Base-by-base conservation (phyloP, 2,888 invertebrate genomes). In the Sarcophaga subvicina region DNA sequence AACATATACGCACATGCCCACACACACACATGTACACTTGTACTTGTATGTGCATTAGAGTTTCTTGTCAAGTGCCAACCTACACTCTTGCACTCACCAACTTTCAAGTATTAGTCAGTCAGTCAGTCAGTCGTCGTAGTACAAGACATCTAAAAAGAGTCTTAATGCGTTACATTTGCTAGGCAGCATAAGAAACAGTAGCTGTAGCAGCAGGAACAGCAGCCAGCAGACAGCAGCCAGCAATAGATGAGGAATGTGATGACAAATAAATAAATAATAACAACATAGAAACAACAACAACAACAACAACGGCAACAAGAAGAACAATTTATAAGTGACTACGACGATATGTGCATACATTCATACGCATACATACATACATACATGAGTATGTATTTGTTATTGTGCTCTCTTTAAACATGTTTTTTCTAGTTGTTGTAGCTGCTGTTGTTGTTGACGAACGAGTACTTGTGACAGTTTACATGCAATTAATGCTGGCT, bases 401-500 rank as follows among this genome's bases (percentile, higher is more conserved):
- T 10, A 37, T 37, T 37, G 8, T 37, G 37, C 45, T 70, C 60
- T 78, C 76, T 59, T 77, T 69, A 67, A 67, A 25, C 3, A 20
- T 10, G 4, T 54, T 69, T 66, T 75, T 63, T 54, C 49, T 62
- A 49, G 62, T 62, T 25, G 60, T 47, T 59, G 45, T 49, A 49
- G 20, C 25, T 80, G 49, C 70, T 49, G 22, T 73, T 37, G 37
- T 10, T 37, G 37, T 2, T 10, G 37, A 37, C 8, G 10, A 2
- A 37, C 37, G 8, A 49, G 66, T 59, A 79, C 54, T 76, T 84
- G 87, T 79, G 84, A 82, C 78, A 82, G 80, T 83, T 86, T 83
- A 80, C 78, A 87, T 87, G 79, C 84, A 87, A 87, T 87, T 87
- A 87, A 84, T 82, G 67, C 71, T 82, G 81, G 62, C 70, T 81